Percentiles rank a stretch among this genome's conserved stretches.
phyloP scores from a whole-genome alignment of 2,888 invertebrate species.

The Biston betularia region DNA sequence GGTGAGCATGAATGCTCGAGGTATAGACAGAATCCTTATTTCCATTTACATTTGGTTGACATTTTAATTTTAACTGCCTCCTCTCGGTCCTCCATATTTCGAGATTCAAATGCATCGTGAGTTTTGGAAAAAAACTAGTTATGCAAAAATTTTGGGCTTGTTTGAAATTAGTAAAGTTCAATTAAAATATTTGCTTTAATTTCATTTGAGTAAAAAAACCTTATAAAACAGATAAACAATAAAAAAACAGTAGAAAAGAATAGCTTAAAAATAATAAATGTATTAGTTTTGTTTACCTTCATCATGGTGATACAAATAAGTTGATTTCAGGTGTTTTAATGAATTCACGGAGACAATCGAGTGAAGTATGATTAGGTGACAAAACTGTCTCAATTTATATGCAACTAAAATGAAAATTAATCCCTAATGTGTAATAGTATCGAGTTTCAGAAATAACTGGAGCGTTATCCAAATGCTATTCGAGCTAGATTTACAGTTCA shows the following conservation, averaged over 20 bases:
- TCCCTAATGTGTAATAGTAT: constrained; percentile 74
- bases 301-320: constrained; percentile 56
- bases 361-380: constrained; percentile 61
- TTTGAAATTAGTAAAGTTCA: neutral
- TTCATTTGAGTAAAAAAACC: too few relatives aligned
- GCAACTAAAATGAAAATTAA: constrained; percentile 75
- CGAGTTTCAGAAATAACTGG: constrained; percentile 63
- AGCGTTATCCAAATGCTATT: constrained; percentile 54
- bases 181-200: neutral
- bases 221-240: neutral
- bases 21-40: too few relatives aligned
- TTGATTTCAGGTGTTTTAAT: constrained; percentile 25
- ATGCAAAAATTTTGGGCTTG: too few relatives aligned
- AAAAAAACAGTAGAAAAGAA: neutral
- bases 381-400: constrained; percentile 72
- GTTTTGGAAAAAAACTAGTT: too few relatives aligned
- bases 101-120: too few relatives aligned
- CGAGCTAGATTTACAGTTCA: constrained; percentile 28
- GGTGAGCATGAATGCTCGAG: too few relatives aligned
- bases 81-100: too few relatives aligned
- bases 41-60: too few relatives aligned
- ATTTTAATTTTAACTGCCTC: too few relatives aligned
- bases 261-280: neutral
- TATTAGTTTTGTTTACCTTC: constrained; percentile 56
- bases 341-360: constrained; percentile 41